These are phyloP conservation scores for Leucania comma DNA, from an alignment of 2,888 invertebrate species.

Conservation along the genomic window DNA sequence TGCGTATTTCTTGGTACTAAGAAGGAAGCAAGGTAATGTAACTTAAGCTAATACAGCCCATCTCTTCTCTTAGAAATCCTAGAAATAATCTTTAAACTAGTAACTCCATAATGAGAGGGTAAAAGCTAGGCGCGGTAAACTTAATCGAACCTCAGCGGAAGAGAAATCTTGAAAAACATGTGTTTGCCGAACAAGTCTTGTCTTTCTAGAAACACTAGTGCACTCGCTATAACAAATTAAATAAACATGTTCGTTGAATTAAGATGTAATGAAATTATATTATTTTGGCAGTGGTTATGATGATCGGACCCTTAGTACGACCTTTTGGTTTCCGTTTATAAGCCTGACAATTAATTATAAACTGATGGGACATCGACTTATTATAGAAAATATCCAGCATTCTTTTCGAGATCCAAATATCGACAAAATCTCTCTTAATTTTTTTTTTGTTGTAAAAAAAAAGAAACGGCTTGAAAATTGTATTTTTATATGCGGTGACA, in stretches of 20 bases:
- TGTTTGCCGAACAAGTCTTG: conserved; percentile 56
- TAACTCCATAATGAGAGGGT: conserved; percentile 46
- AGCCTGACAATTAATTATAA: background rate
- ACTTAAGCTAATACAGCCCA: conserved; percentile 15
- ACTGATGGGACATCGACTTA: background rate
- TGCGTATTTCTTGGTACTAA: background rate
- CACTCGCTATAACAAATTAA: conserved; percentile 16
- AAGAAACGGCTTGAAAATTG: background rate
- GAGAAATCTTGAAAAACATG: conserved; percentile 74
- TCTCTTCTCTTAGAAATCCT: conserved; percentile 49
- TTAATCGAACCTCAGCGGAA: conserved; percentile 67
- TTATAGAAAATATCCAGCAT: background rate
- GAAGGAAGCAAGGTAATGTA: background rate
- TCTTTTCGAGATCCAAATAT: background rate
- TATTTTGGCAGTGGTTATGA: background rate
- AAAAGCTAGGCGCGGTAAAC: conserved; percentile 52
- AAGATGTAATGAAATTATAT: background rate
- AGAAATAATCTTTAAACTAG: conserved; percentile 38
- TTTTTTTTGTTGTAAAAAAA: no score
- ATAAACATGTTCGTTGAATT: conserved; percentile 18
- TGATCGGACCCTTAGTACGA: background rate
- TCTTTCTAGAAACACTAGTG: conserved; percentile 43
- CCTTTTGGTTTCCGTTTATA: background rate
- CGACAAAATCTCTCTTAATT: background rate
- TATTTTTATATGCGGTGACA: background rate